Evolutionary conservation across 2,797 vertebrate genomes (phyloP).

Genomic region (Ambastaia sidthimunki): DNA sequence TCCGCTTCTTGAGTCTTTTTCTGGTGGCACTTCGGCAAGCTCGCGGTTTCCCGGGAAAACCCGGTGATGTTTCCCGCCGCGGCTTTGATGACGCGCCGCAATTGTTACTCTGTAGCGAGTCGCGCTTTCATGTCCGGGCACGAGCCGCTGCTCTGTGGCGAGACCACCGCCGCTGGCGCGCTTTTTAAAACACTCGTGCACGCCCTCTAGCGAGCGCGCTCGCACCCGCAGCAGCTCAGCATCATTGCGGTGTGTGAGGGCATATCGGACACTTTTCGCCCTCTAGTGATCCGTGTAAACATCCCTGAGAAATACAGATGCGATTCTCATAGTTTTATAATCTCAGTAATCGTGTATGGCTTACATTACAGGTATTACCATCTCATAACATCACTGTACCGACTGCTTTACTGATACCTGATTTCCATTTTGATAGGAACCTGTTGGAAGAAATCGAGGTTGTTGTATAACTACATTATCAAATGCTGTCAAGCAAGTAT

Average conservation of each 20-base stretch:
- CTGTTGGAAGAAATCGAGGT: no score
- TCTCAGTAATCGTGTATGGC: no score
- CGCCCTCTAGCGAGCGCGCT: conserved; percentile 43
- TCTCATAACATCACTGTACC: no score
- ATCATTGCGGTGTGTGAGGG: conserved; percentile 11
- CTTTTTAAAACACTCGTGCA: conserved; percentile 31
- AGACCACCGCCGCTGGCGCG: conserved; percentile 19
- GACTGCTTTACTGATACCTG: no score
- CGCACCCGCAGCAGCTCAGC: neutral
- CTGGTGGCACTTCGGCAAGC: conserved; percentile 48
- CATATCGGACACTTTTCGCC: conserved; percentile 57
- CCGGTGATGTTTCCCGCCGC: conserved; percentile 2
- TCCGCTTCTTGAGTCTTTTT: conserved; percentile 15
- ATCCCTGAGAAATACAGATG: conserved; percentile 3
- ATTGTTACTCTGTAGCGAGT: conserved; percentile 26
- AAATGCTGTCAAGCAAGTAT: no score
- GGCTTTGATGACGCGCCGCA: conserved; percentile 29
- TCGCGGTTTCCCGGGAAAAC: conserved; percentile 29
- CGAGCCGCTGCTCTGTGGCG: neutral
- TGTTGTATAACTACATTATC: no score
- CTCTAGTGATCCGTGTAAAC: conserved; percentile 56
- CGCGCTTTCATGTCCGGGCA: conserved; percentile 29
- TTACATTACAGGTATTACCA: no score
- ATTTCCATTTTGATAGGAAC: no score
- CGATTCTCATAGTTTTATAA: conserved; percentile 9